These are phyloP conservation scores for Seira ritae DNA, from an alignment of 2,888 invertebrate species.

Conservation along the genomic window DNA sequence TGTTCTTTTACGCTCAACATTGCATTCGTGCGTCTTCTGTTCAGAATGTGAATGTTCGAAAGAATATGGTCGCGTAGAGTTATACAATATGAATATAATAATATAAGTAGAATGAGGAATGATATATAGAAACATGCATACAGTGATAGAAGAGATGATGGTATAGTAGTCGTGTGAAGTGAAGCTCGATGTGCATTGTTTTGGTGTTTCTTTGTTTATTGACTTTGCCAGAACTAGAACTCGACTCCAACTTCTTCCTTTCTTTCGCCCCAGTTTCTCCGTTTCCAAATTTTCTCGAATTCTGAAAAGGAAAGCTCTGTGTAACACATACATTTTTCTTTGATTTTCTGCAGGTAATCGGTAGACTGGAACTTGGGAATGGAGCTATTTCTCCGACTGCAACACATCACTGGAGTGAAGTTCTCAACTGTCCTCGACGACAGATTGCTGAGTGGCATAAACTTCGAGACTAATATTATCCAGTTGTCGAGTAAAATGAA, in stretches of 20 bases:
- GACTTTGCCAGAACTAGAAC: neutral
- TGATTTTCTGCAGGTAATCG: conserved; percentile 86
- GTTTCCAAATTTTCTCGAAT: too few species aligned
- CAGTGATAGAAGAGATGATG: neutral
- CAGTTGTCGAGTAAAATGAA: neutral
- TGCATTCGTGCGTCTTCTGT: neutral
- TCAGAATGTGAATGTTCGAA: neutral
- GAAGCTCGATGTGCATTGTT: conserved; percentile 15
- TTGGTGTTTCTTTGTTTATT: conserved; percentile 2
- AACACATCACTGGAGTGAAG: conserved; percentile 97
- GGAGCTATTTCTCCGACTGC: conserved; percentile 87
- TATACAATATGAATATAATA: neutral
- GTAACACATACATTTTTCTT: neutral
- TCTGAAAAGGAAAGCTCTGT: neutral
- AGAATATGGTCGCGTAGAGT: conserved; percentile 1
- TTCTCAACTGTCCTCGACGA: conserved; percentile 95
- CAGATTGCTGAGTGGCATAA: conserved; percentile 99
- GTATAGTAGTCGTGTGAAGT: neutral
- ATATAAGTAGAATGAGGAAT: too few species aligned
- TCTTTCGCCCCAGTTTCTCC: neutral
- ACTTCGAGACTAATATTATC: conserved; percentile 85
- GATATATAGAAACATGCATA: neutral
- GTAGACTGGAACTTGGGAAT: conserved; percentile 91
- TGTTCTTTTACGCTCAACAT: conserved; percentile 1
- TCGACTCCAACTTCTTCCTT: neutral